Evolutionary conservation across 2,888 invertebrate genomes (phyloP).

Genomic region (Drosophila incognita): DNA sequence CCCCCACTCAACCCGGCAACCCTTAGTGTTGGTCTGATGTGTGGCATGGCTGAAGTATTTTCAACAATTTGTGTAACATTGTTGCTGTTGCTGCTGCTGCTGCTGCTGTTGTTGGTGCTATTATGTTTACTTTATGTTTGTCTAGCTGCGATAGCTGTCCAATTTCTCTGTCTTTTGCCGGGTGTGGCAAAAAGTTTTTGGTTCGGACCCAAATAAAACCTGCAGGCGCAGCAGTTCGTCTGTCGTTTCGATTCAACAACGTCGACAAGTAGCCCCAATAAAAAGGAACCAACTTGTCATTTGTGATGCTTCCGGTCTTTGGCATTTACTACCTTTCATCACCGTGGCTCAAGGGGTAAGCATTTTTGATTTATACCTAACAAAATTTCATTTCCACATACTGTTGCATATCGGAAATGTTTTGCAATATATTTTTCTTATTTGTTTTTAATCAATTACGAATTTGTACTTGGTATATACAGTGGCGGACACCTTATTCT

Average conservation of each 20-base stretch:
- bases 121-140: conserved; percentile 67
- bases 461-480: neutral
- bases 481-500: too few relatives aligned
- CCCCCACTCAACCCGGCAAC: neutral
- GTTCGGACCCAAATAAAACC: conserved; percentile 64
- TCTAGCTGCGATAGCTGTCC: conserved; percentile 69
- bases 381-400: neutral
- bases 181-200: conserved; percentile 59
- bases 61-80: conserved; percentile 74
- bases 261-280: conserved; percentile 49
- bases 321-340: neutral
- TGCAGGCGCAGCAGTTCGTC: conserved; percentile 67
- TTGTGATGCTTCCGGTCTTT: conserved; percentile 39
- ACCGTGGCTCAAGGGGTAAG: neutral
- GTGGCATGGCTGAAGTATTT: conserved; percentile 57
- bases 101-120: conserved; percentile 25
- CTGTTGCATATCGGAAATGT: neutral
- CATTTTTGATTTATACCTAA: neutral
- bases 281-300: conserved; percentile 48
- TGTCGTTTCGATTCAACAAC: conserved; percentile 14
- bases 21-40: conserved; percentile 19
- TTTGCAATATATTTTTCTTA: neutral
- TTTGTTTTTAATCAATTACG: neutral
- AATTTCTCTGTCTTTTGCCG: conserved; percentile 56
- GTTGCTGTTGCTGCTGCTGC: conserved; percentile 25